Percentiles rank a stretch among this genome's conserved stretches.
Evolutionary conservation across 2,797 vertebrate species (phyloP).

Genomic region (Holocentrus rufus): DNA sequence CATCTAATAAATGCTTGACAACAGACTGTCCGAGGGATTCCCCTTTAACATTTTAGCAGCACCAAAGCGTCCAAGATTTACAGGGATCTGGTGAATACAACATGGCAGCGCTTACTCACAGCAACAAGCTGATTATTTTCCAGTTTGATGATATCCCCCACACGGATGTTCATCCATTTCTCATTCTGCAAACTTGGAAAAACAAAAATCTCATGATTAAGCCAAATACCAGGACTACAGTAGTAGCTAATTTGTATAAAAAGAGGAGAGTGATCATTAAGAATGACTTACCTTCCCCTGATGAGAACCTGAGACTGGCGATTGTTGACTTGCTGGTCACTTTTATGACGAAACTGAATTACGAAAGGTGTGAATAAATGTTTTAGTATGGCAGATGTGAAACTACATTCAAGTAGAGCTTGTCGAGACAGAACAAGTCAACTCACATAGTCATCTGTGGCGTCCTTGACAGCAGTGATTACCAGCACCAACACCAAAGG

Average conservation of each 20-base stretch:
- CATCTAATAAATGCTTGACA: neutral
- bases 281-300: conserved; percentile 80
- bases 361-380: neutral
- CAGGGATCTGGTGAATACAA: neutral
- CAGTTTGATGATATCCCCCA: conserved; percentile 86
- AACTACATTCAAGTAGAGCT: neutral
- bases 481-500: conserved; percentile 88
- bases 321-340: conserved; percentile 85
- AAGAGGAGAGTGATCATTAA: neutral
- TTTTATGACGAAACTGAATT: conserved; percentile 84
- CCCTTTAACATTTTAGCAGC: no score
- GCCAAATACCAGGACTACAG: neutral
- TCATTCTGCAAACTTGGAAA: conserved; percentile 82
- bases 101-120: conserved; percentile 78
- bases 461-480: conserved; percentile 89
- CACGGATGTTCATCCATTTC: conserved; percentile 87
- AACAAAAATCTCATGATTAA: conserved; percentile 1
- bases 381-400: neutral
- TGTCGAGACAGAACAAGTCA: neutral
- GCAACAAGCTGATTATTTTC: conserved; percentile 90
- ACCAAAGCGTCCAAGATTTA: no score
- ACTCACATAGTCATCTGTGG: conserved; percentile 88
- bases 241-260: neutral
- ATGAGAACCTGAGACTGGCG: conserved; percentile 85
- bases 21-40: neutral